Percentiles rank a stretch among this genome's conserved stretches.
Conservation (phyloP, 1,140 invertebrate genomes). For the Brachionus rotundiformis region DNA sequence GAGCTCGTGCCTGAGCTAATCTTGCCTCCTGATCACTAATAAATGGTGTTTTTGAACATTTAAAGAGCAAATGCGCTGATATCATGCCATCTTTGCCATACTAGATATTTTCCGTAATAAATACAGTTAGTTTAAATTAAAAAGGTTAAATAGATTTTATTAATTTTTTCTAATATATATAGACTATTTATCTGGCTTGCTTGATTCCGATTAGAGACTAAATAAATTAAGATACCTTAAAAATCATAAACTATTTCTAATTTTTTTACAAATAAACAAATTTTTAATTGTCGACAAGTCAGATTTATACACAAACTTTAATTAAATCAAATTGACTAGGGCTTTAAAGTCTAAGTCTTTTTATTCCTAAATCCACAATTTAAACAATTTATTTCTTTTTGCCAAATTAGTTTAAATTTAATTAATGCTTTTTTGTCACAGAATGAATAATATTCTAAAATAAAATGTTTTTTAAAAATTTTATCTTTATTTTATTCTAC, state of each 20-base stretch:
- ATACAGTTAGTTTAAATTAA: neutral
- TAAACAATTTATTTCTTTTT: neutral
- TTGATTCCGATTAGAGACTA: neutral
- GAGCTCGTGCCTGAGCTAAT: neutral
- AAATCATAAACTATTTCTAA: slow-evolving; percentile 16
- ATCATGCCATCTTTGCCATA: neutral
- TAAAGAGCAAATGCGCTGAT: neutral
- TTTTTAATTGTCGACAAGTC: slow-evolving; percentile 2
- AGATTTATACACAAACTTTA: neutral
- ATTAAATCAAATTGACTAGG: neutral
- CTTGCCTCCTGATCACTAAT: slow-evolving; percentile 28
- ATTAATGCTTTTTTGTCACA: neutral
- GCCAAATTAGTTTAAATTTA: neutral
- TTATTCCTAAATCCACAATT: neutral
- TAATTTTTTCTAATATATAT: neutral
- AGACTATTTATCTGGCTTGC: too few relatives aligned
- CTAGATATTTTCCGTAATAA: neutral
- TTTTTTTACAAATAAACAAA: slow-evolving; percentile 2
- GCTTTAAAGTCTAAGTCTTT: neutral
- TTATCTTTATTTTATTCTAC: neutral
- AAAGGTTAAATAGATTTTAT: neutral
- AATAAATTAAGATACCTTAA: slow-evolving; percentile 21
- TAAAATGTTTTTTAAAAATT: slow-evolving; percentile 18
- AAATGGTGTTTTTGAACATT: neutral
- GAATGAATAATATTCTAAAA: neutral